Evolutionary conservation across 2,113 vertebrate genomes (phyloP), one percentile per base, ranked within the genome.

Genomic region (Girardinichthys multiradiatus): DNA sequence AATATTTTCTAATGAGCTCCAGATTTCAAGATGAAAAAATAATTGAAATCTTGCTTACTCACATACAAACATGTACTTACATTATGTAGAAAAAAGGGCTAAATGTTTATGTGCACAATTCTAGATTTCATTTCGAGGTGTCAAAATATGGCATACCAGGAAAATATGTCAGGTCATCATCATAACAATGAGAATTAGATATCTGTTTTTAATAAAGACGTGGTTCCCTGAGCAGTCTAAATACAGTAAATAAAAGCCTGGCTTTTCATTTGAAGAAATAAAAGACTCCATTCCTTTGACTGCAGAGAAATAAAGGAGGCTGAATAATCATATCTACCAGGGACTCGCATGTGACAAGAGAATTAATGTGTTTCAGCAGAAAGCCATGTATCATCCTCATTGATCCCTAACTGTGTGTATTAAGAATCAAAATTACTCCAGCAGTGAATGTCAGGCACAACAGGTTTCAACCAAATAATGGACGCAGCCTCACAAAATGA

Each of bases 371-470:
- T 82, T 78, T 76, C 74, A 54, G 77, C 71, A 77, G 82, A 87
- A 77, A 72, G 63, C 57, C 45, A 13, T 42, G 68, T 76, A 79
- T 80, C 80, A 80, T 70, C 35, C 68, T 80, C 39, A 72, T 79
- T 90, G 87, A 90, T 84, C 85, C 87, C 84, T 88, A 76, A 86
- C 73, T 70, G 48, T 54, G 71, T 29, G 28, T 76, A 54, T 54
- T 54, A 54, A 54, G 74, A 89, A 81, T 72, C 59, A 74, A 87
- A 86, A 82, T 78, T 24, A 57, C 64, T 81, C 69, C 70, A 33
- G 27, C 51, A 65, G 28, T 68, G 42, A 75, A 76, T 77, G 33
- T 64, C 59, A 57, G 72, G 72, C 69, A 65, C 54, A 54, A 28
- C 11, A n/a, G 61, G 68, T 72, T 83, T 77, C 45, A 70, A 71